Conservation (phyloP, 2,113 vertebrate genomes). For the Cyprinodon tularosa region DNA sequence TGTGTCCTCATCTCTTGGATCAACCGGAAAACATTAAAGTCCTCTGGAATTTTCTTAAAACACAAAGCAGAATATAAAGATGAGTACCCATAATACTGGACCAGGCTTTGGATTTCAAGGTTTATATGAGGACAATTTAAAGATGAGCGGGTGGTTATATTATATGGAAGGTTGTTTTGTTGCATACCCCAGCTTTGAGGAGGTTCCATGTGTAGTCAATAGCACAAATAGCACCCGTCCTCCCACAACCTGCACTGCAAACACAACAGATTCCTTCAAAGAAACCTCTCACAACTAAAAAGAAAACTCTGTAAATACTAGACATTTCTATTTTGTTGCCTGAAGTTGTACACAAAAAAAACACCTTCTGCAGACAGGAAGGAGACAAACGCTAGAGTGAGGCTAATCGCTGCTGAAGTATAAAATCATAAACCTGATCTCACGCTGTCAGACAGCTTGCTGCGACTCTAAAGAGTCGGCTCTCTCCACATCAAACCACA, state of each 20-base stretch:
- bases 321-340: neutral
- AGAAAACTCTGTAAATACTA: neutral
- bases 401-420: conserved; percentile 23
- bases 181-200: conserved; percentile 94
- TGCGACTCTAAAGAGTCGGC: conserved; percentile 34
- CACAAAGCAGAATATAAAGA: neutral
- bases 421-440: conserved; percentile 56
- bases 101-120: neutral
- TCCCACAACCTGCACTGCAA: conserved; percentile 95
- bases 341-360: neutral
- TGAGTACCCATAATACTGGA: neutral
- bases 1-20: conserved; percentile 99
- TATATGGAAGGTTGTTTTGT: neutral
- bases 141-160: neutral
- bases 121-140: too few species aligned
- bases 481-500: conserved; percentile 41
- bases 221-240: conserved; percentile 98
- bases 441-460: conserved; percentile 45
- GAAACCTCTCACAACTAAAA: neutral
- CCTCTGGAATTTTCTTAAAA: conserved; percentile 95
- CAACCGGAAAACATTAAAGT: conserved; percentile 96
- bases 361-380: conserved; percentile 39
- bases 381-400: conserved; percentile 48
- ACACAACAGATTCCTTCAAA: conserved; percentile 50
- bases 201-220: conserved; percentile 99